Evolutionary conservation across 2,888 invertebrate genomes (phyloP), one percentile per base, ranked within the genome.

Genomic region (Miltochrista miniata): DNA sequence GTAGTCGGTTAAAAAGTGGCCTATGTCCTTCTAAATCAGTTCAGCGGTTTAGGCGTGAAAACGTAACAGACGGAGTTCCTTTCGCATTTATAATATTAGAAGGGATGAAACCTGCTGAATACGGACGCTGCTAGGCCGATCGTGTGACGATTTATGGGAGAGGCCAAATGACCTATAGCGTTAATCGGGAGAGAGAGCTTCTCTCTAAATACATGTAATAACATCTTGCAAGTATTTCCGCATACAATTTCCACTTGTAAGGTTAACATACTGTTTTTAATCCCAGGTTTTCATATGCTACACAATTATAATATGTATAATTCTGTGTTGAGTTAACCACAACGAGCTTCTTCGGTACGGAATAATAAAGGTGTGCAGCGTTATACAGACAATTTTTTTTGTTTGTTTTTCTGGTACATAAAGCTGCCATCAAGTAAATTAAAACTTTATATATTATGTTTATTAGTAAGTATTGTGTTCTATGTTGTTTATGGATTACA

Each of bases 361-460:
- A 56, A 58, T 58, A 63, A 54, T 51, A 63, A 60, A 63, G 58
- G 41, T 55, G 54, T 48, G 43, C 36, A 62, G 42, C 45, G 53
- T 44, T 54, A 35, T 44, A 33, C 50, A 54, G 38, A 45, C 31
- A 45, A 50, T 10, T 31, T 46, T 41, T 49, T 45, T 24, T 9
- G n/a, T 29, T 31, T 42, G 18, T 36, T 46, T 51, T 58, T 52
- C 7, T 47, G 38, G 24, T 54, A 15, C 44, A 42, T 42, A 45
- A 48, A 48, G 15, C 33, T 30, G 36, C 35, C 39, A 46, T 14
- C 31, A 50, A 56, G 52, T 54, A 51, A 49, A 55, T 51, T 48
- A 43, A 48, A 50, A 48, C 18, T 34, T 34, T 33, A 9, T 2
- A 1, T 2, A 10, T 31, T n/a, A n/a, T n/a, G n/a, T n/a, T n/a